These are phyloP conservation scores for Columba livia DNA, from an alignment of 2,113 vertebrate genomes.

Conservation along the genomic window DNA sequence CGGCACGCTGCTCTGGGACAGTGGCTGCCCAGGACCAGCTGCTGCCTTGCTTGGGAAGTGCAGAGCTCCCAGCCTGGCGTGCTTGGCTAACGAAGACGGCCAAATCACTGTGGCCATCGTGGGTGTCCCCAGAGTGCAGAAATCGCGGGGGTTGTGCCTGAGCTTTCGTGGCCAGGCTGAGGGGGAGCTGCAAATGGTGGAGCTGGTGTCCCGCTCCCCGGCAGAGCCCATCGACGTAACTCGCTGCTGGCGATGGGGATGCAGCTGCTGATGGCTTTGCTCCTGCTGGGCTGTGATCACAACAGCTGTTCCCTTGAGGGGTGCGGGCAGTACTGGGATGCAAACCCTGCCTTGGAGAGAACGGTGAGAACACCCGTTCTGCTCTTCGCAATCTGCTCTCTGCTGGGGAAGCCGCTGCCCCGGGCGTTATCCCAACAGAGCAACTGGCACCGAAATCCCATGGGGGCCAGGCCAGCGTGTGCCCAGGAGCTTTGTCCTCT, in stretches of 20 bases:
- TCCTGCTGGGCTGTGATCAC: background rate
- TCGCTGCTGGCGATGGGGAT: accelerated
- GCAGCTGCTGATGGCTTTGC: background rate
- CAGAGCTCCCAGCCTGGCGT: background rate
- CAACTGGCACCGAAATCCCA: accelerated
- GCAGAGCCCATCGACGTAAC: background rate
- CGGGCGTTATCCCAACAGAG: background rate
- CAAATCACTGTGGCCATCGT: accelerated
- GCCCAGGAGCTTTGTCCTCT: background rate
- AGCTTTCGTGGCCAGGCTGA: accelerated
- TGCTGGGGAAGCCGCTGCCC: background rate
- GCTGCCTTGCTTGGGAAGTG: background rate
- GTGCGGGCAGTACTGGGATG: background rate
- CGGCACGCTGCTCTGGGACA: accelerated
- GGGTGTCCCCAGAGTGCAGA: background rate
- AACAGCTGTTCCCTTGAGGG: too few species aligned
- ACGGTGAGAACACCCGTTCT: background rate
- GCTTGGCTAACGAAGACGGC: accelerated
- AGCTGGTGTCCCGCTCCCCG: background rate
- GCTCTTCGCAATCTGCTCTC: background rate
- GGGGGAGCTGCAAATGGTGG: accelerated
- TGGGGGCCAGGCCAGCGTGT: accelerated
- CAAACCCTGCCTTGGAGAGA: background rate
- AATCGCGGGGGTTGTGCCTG: background rate
- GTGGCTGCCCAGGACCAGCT: background rate